phyloP scores from a whole-genome alignment of 2,888 invertebrate genomes.

The Papilio demoleus region DNA sequence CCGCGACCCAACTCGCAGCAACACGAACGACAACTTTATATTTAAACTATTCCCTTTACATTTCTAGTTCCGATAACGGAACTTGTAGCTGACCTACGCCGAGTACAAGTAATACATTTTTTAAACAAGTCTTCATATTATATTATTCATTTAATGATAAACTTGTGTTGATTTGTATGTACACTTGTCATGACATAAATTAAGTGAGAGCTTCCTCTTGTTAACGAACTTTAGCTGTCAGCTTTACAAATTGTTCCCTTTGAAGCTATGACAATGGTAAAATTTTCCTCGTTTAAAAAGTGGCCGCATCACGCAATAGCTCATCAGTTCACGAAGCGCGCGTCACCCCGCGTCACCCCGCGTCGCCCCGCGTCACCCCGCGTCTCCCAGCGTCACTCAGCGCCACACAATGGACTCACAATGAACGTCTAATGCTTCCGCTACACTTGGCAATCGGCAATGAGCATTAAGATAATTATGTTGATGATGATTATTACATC shows the following conservation, averaged over 20 bases:
- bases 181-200: not conserved
- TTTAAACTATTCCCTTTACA: not conserved
- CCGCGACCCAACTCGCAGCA: not conserved
- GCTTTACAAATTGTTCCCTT: constrained; percentile 10
- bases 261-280: constrained; percentile 10
- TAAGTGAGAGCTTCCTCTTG: not conserved
- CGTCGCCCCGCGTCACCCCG: not conserved
- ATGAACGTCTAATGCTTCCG: not conserved
- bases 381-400: not conserved
- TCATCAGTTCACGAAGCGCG: constrained; percentile 3
- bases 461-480: constrained; percentile 6
- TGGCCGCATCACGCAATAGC: constrained; percentile 13
- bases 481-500: not conserved
- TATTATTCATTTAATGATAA: not conserved
- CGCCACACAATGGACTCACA: not conserved
- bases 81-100: not conserved
- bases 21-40: too few species aligned
- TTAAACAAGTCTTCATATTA: not conserved
- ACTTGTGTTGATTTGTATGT: not conserved
- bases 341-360: not conserved
- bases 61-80: not conserved
- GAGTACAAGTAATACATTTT: not conserved
- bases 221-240: constrained; percentile 8
- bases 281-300: constrained; percentile 15
- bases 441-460: constrained; percentile 4